Conservation (phyloP, 35 echinoderm and acorn worm species). For the Heliocidaris erythrogramma region DNA sequence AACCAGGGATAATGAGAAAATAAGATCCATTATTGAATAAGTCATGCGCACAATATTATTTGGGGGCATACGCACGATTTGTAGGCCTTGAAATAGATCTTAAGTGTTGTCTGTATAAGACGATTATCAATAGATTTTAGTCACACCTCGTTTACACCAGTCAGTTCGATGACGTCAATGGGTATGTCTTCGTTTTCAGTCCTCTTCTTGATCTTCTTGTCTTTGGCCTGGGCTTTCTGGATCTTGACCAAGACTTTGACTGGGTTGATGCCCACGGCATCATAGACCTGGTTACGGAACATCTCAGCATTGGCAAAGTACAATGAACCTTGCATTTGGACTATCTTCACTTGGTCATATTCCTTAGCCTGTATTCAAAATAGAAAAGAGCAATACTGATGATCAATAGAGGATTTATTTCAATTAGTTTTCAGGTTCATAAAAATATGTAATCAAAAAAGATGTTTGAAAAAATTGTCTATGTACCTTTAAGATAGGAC, state of each 20-base stretch:
- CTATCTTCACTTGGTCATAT: conserved; percentile 19
- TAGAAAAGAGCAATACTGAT: neutral
- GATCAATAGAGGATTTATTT: neutral
- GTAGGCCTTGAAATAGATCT: no score
- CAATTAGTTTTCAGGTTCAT: no score
- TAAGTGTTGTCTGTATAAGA: no score
- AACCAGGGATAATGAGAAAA: no score
- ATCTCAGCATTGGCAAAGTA: conserved; percentile 52
- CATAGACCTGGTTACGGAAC: conserved; percentile 43
- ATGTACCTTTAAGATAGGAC: no score
- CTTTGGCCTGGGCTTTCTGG: conserved; percentile 36
- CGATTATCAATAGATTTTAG: neutral
- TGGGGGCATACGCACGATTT: no score
- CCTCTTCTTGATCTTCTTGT: conserved; percentile 10
- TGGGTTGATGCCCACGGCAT: conserved; percentile 34
- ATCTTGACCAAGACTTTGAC: conserved; percentile 28
- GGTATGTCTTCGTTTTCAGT: neutral
- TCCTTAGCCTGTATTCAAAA: conserved; percentile 47
- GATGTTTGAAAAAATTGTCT: no score
- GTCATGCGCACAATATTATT: no score
- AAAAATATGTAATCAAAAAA: no score
- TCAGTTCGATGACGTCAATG: conserved; percentile 10
- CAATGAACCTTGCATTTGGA: conserved; percentile 27
- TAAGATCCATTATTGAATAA: no score
- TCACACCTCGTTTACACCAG: neutral